Evolutionary conservation across 2,888 invertebrate species (phyloP).

Genomic region (Helleia helle): DNA sequence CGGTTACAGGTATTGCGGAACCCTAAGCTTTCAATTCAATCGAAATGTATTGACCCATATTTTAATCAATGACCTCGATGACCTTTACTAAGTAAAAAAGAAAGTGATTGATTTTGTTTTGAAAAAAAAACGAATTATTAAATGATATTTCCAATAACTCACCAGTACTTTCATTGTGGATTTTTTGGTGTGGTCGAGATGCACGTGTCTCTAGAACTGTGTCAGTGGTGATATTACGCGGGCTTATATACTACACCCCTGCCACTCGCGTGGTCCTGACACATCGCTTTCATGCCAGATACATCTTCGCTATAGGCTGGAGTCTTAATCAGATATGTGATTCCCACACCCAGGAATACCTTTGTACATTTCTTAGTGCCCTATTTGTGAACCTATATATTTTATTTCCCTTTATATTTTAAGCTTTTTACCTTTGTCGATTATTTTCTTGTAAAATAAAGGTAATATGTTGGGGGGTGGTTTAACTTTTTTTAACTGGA

Average conservation of each 20-base stretch:
- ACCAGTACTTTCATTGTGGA: constrained; percentile 67
- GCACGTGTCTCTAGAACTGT: constrained; percentile 65
- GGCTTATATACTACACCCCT: constrained; percentile 72
- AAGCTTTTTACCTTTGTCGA: no score
- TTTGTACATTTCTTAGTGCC: not conserved
- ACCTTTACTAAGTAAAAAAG: not conserved
- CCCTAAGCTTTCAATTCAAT: constrained; percentile 25
- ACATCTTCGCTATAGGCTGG: constrained; percentile 46
- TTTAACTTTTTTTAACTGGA: no score
- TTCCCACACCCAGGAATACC: not conserved
- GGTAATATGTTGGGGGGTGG: no score
- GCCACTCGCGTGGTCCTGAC: constrained; percentile 55
- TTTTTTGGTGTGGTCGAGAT: constrained; percentile 42
- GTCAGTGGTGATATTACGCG: constrained; percentile 63
- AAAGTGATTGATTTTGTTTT: not conserved
- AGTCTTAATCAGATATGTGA: constrained; percentile 20
- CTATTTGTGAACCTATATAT: not conserved
- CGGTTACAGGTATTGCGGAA: constrained; percentile 39
- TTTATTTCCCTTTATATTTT: not conserved
- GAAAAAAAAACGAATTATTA: not conserved
- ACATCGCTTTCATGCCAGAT: constrained; percentile 63
- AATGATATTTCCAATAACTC: constrained; percentile 31
- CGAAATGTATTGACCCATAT: constrained; percentile 6
- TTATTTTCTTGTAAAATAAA: no score
- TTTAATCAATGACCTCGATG: not conserved